These are phyloP conservation scores for Globodera ellingtonae DNA, from an alignment of 1,140 invertebrate genomes.

Conservation along the genomic window DNA sequence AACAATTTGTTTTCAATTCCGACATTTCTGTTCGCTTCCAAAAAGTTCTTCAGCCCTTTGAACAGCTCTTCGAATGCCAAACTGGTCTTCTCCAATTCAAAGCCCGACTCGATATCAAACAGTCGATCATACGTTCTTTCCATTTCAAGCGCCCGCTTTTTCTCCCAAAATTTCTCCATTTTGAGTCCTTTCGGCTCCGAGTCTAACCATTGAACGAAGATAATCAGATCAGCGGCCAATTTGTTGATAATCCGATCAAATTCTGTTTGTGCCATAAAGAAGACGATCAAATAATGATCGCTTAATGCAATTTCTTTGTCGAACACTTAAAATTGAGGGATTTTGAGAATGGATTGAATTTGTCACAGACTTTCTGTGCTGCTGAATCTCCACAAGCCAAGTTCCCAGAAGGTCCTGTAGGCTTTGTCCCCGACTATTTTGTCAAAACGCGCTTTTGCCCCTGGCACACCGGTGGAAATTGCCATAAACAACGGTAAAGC, in stretches of 20 bases:
- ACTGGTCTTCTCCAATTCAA: neutral
- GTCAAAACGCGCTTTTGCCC: neutral
- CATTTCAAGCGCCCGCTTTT: neutral
- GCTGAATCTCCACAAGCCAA: neutral
- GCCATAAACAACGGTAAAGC: neutral
- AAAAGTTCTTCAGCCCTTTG: neutral
- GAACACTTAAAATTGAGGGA: neutral
- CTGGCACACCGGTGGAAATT: neutral
- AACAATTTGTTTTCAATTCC: neutral
- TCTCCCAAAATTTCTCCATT: neutral
- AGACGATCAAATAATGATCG: neutral
- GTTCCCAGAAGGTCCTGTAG: neutral
- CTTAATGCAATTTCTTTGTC: neutral
- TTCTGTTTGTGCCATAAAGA: neutral
- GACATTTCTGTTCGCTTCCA: neutral
- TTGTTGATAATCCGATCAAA: neutral
- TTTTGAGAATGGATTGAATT: neutral
- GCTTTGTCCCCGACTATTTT: neutral
- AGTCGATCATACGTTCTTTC: neutral
- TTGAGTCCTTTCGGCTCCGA: neutral
- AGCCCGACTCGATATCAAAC: neutral
- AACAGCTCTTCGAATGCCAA: neutral
- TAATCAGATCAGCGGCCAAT: neutral
- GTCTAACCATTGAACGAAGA: neutral
- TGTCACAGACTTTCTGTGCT: neutral